These are phyloP conservation scores for Bubalus kerabau DNA, from an alignment of 2,113 vertebrate genomes.

Conservation along the genomic window DNA sequence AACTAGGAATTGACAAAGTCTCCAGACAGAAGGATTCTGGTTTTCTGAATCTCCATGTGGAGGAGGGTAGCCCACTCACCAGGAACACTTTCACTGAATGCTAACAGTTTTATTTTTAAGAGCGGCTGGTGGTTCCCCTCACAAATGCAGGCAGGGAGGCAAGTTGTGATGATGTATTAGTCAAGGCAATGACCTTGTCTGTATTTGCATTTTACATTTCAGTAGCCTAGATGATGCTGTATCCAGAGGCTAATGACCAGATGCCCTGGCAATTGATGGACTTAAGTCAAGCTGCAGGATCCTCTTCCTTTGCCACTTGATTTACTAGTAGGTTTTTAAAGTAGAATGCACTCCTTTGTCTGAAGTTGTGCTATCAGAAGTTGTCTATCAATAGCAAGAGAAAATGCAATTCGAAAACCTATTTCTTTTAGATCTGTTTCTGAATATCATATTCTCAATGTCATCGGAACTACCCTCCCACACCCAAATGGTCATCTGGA, in stretches of 20 bases:
- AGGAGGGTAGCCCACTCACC: background rate
- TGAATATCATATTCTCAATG: background rate
- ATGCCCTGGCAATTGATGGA: background rate
- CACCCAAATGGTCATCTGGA: conserved; percentile 28
- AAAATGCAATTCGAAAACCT: background rate
- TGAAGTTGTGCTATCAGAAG: background rate
- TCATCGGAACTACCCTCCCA: background rate
- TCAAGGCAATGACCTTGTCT: background rate
- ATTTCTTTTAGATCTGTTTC: conserved; percentile 6
- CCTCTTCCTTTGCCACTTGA: background rate
- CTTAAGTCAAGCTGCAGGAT: background rate
- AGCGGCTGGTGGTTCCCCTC: background rate
- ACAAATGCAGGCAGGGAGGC: background rate
- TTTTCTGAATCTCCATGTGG: background rate
- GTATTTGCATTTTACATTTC: conserved; percentile 16
- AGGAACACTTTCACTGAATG: background rate
- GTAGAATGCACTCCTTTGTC: background rate
- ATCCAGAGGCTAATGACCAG: background rate
- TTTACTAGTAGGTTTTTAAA: background rate
- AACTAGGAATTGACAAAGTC: background rate
- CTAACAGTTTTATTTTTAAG: background rate
- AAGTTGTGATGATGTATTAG: background rate
- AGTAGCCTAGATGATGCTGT: background rate
- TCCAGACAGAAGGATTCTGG: background rate
- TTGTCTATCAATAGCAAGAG: background rate